Percentiles rank a stretch among this genome's conserved stretches.
Evolutionary conservation across 1,140 invertebrate genomes (phyloP).

Genomic region (Zophobas morio): DNA sequence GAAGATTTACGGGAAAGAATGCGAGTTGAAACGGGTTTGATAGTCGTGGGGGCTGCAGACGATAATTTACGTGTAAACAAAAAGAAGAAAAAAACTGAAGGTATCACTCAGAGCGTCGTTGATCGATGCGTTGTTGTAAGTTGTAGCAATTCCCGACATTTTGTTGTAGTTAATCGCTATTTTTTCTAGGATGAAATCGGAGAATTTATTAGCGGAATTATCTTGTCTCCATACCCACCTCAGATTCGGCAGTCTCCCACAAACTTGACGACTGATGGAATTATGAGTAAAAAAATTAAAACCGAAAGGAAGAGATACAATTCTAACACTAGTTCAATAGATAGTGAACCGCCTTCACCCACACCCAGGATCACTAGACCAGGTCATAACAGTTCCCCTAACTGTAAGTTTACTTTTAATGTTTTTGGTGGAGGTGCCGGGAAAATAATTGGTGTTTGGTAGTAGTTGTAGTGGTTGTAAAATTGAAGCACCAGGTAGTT

Average conservation of each 20-base stretch:
- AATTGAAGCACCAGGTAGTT: too few species aligned
- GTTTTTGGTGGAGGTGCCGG: constrained; percentile 42
- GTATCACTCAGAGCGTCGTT: constrained; percentile 87
- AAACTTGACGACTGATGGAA: constrained; percentile 57
- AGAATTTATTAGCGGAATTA: constrained; percentile 74
- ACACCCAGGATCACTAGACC: constrained; percentile 65
- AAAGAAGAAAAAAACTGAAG: constrained; percentile 79
- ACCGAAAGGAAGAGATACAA: constrained; percentile 66
- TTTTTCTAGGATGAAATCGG: constrained; percentile 73
- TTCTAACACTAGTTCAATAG: constrained; percentile 72
- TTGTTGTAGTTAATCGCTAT: background rate
- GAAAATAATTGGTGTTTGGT: background rate
- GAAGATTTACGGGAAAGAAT: constrained; percentile 84
- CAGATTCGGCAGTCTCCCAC: constrained; percentile 69
- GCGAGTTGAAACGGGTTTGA: constrained; percentile 81
- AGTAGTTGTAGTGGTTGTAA: background rate
- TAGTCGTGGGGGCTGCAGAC: constrained; percentile 88
- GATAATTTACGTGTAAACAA: constrained; percentile 82
- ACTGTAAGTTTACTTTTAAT: constrained; percentile 44
- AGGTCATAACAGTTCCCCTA: constrained; percentile 51
- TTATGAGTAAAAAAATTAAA: constrained; percentile 59
- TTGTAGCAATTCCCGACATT: constrained; percentile 34
- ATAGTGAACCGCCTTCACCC: constrained; percentile 71
- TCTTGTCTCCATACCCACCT: constrained; percentile 74
- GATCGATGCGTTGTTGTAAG: constrained; percentile 82